These are phyloP conservation scores for Bujurquina vittata DNA, from an alignment of 2,113 vertebrate species.

Conservation along the genomic window DNA sequence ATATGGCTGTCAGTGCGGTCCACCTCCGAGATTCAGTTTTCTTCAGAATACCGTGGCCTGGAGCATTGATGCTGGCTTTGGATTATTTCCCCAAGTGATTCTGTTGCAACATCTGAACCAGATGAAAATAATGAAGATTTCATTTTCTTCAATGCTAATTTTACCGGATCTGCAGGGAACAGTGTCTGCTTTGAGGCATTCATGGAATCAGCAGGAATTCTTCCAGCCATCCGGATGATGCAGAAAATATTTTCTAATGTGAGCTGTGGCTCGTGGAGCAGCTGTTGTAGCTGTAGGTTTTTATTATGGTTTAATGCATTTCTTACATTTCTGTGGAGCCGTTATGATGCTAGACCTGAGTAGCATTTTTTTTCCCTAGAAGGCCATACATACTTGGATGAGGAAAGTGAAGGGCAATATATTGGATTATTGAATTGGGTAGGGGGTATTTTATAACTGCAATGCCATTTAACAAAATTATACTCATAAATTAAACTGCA, in stretches of 20 bases:
- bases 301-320: not conserved
- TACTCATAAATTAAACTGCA: not conserved
- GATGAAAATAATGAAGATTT: not conserved
- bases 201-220: not conserved
- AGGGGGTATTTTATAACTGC: not conserved
- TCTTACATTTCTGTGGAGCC: too few species aligned
- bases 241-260: not conserved
- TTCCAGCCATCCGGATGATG: not conserved
- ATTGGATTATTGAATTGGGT: not conserved
- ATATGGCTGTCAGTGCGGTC: slow-evolving; percentile 8
- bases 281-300: not conserved
- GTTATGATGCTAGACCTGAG: too few species aligned
- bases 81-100: not conserved
- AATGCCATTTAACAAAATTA: not conserved
- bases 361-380: too few species aligned
- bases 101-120: slow-evolving; percentile 5
- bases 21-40: slow-evolving; percentile 6
- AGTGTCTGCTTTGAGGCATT: too few species aligned
- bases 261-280: not conserved
- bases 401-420: too few species aligned
- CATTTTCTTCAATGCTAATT: not conserved
- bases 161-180: not conserved
- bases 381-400: too few species aligned
- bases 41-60: not conserved
- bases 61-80: not conserved